Base-by-base conservation (phyloP, 2,888 invertebrate genomes). In the Scelioninae gen. 1 region DNA sequence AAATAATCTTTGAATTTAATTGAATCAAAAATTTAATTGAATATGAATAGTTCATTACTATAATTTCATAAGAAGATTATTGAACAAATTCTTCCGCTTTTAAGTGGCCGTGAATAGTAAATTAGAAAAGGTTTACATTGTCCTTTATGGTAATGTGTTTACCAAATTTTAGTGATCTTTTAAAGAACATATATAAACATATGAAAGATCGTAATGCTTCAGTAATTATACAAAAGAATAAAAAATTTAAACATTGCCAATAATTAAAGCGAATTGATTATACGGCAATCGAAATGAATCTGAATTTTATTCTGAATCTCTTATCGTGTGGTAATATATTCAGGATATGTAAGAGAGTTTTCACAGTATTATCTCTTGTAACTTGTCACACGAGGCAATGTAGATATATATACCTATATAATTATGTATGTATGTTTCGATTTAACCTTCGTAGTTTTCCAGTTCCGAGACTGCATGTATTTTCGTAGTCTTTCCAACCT, bases 11-110 rank as follows among this genome's bases (percentile, higher is more conserved):
- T n/a, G n/a, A n/a, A n/a, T n/a, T n/a, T n/a, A n/a, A n/a, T n/a
- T n/a, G n/a, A n/a, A n/a, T n/a, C n/a, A n/a, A n/a, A n/a, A n/a
- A n/a, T n/a, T n/a, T n/a, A n/a, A n/a, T n/a, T 65, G 56, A 74
- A 74, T 65, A 63, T 56, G 63, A 63, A 65, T 74, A 63, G 38
- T 65, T 29, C 13, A 31, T 47, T 63, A 47, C 47, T 32, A 29
- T 45, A 13, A 34, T 40, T 38, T 58, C 11, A 29, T 40, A 58
- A 23, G 38, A 34, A 13, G 5, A 32, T 15, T 0, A 32, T 55
- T 7, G 34, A 55, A 55, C 32, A 15, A 55, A 32, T 32, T 47
- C 45, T 47, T 47, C 45, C 45, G 45, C 15, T 47, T 47, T 47
- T 15, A 47, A 15, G 15, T 7, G 45, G 5, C 7, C 16, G 9